phyloP scores from a whole-genome alignment of 2,113 vertebrate genomes.

The Bubalus kerabau region DNA sequence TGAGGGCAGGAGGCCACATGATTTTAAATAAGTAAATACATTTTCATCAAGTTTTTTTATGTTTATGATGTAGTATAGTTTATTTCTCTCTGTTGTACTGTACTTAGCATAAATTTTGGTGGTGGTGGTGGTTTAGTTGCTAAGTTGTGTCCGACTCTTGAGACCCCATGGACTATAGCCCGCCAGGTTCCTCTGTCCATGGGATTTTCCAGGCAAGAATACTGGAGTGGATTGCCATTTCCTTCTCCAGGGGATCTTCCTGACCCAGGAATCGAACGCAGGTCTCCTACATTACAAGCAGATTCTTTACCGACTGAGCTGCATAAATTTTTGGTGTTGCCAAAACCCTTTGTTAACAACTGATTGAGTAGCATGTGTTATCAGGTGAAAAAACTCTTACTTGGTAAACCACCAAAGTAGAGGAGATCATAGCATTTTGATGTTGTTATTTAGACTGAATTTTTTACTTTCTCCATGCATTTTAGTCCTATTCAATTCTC shows the following conservation, averaged over 20 bases:
- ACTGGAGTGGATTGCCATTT: not conserved
- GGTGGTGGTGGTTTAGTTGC: not conserved
- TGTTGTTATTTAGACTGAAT: not conserved
- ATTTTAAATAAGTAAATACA: not conserved
- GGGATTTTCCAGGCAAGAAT: not conserved
- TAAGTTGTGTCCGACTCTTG: not conserved
- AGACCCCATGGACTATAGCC: not conserved
- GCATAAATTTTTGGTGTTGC: not conserved
- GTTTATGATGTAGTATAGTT: not conserved
- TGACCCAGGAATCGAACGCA: not conserved
- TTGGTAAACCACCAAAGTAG: not conserved
- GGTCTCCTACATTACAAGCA: not conserved
- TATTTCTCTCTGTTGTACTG: not conserved
- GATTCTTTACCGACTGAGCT: not conserved
- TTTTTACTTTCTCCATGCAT: not conserved
- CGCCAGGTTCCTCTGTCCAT: not conserved
- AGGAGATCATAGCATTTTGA: not conserved
- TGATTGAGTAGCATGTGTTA: not conserved
- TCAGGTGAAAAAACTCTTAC: not conserved
- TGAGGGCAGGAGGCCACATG: constrained; percentile 25
- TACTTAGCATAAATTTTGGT: not conserved
- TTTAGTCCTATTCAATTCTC: not conserved
- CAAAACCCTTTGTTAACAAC: not conserved
- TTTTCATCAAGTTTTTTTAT: not conserved
- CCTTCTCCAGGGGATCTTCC: not conserved